Evolutionary conservation across 2,797 vertebrate genomes (phyloP).

Genomic region (Eulemur rubriventer): DNA sequence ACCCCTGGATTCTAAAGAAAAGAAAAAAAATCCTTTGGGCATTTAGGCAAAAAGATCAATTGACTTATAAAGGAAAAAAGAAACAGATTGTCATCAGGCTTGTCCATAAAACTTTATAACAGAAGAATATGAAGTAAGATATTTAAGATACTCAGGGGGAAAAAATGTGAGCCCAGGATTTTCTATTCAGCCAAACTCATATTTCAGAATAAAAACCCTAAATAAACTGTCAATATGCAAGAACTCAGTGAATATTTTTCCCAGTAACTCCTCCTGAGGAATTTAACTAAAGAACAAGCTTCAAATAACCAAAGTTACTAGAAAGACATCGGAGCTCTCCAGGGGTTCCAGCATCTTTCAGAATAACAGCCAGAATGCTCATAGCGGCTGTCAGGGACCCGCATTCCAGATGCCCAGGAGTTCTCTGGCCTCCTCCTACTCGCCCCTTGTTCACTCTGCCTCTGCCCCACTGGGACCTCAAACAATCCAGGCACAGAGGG

Average conservation of each 20-base stretch:
- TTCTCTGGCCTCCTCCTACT: background rate
- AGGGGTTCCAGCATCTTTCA: background rate
- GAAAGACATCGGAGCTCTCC: background rate
- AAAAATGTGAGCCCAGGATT: background rate
- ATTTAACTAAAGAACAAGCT: background rate
- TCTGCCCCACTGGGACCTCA: background rate
- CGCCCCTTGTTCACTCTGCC: accelerated
- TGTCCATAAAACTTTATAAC: background rate
- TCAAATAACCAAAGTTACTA: background rate
- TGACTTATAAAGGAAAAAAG: background rate
- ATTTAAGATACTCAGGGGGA: background rate
- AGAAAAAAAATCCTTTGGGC: background rate
- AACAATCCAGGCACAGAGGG: background rate
- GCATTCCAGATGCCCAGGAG: background rate
- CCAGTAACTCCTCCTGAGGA: background rate
- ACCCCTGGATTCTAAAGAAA: background rate
- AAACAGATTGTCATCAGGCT: background rate
- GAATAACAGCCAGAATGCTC: background rate
- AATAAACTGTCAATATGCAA: background rate
- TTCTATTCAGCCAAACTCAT: background rate
- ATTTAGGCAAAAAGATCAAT: background rate
- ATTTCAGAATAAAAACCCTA: background rate
- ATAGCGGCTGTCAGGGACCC: background rate
- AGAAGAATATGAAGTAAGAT: background rate
- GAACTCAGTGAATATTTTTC: background rate